Percentiles rank a stretch among this genome's conserved stretches.
These are phyloP conservation scores for Parus major DNA, from an alignment of 2,113 vertebrate species.

Conservation along the genomic window DNA sequence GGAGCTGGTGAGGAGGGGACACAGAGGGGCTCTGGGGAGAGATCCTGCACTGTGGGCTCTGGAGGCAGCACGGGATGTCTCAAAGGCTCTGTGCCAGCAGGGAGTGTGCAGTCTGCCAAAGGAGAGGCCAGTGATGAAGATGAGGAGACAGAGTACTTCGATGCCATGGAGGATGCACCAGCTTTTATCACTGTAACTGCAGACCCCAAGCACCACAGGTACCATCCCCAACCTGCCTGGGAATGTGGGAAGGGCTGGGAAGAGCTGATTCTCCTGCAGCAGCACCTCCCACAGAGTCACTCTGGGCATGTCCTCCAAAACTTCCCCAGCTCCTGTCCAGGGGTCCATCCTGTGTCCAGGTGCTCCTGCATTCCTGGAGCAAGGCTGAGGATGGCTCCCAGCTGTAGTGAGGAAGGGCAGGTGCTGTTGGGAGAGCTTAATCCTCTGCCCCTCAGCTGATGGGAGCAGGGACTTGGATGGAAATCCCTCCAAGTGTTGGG, in stretches of 20 bases:
- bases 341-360: accelerated
- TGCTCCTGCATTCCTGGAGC: neutral
- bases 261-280: accelerated
- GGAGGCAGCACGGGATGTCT: neutral
- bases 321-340: neutral
- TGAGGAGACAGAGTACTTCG: slow-evolving; percentile 98
- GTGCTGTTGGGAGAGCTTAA: neutral
- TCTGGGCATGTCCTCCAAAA: neutral
- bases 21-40: accelerated
- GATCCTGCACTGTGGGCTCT: accelerated
- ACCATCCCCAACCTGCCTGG: neutral
- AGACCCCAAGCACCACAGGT: slow-evolving; percentile 91
- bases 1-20: accelerated
- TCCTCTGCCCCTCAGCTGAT: neutral
- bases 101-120: slow-evolving; percentile 81
- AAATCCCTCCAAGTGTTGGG: accelerated
- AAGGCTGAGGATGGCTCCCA: neutral
- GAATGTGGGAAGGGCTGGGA: too few species aligned
- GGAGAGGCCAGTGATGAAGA: slow-evolving; percentile 98
- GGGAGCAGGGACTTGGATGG: neutral
- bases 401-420: neutral
- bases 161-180: slow-evolving; percentile 98
- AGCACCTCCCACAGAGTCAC: accelerated
- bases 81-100: slow-evolving; percentile 29
- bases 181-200: slow-evolving; percentile 97